Base-by-base conservation (phyloP, 2,797 vertebrate genomes). In the Mormyrus hasselquistii region DNA sequence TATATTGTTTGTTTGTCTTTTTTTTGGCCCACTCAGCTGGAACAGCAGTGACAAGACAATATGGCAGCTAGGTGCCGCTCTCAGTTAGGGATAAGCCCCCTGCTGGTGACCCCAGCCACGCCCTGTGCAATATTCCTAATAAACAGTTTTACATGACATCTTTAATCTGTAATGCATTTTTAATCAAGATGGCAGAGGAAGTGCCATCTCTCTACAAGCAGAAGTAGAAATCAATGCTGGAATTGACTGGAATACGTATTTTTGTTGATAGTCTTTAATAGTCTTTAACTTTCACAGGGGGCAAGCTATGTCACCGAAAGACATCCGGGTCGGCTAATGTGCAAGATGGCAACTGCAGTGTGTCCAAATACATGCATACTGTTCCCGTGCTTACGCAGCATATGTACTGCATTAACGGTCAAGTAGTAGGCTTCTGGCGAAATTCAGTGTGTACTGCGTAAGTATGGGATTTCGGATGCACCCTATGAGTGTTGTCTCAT, bases 1-100 rank as follows among this genome's bases (percentile, higher is more conserved):
- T 95, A 93, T 92, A 94, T 92, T 92, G 92, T 95, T 94, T 95
- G 93, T 95, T 95, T 90, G 10, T 34, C 62, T 90, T 93, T 93
- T 92, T 93, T 95, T 94, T 95, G 93, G 94, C 93, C 93, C 93
- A 91, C 90, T 93, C 88, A 90, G 94, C 93, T 93, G 93, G 91
- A 93, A 95, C 94, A 90, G 89, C 91, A 92, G 93, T 89, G 73
- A 89, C 92, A 88, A 90, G 79, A 90, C 92, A 94, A 92, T 90
- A 50, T 93, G 93, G 90, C 91, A 69, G 47, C 89, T 90, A 90
- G 90, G 91, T 92, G 93, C 94, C 94, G 92, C 93, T 92, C 88
- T 52, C 90, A 83, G 8, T 87, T 90, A 86, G 90, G 50, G 38
- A 88, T 50, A 9, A 88, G 91, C 83, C 25, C 53, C 44, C 22